phyloP scores from a whole-genome alignment of 2,797 vertebrate genomes.

The Sebastiscus albofasciatus region DNA sequence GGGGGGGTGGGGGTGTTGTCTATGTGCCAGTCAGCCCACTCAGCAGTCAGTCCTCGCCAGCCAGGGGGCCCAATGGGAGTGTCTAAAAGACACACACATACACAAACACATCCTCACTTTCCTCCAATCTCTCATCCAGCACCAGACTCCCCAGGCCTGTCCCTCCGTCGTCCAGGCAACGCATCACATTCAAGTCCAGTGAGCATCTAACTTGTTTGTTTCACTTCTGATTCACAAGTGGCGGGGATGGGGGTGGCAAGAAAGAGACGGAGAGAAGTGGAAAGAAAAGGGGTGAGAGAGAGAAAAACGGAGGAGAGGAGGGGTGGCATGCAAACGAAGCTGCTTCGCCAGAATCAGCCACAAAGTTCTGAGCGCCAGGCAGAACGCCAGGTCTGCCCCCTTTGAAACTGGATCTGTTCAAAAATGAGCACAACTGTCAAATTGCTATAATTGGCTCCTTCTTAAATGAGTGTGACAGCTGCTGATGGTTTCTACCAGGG shows the following conservation, averaged over 20 bases:
- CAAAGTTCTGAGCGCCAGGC: conserved; percentile 41
- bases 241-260: conserved; percentile 16
- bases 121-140: conserved; percentile 49
- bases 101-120: conserved; percentile 38
- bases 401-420: conserved; percentile 40
- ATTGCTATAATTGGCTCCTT: conserved; percentile 47
- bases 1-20: conserved; percentile 14
- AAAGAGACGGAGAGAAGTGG: neutral
- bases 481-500: conserved; percentile 22
- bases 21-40: conserved; percentile 69
- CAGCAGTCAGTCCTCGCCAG: conserved; percentile 68
- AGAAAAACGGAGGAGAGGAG: neutral
- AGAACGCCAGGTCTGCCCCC: conserved; percentile 35
- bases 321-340: conserved; percentile 50
- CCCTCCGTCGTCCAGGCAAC: conserved; percentile 63
- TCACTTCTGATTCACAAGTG: conserved; percentile 51
- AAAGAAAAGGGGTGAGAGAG: neutral
- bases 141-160: conserved; percentile 52
- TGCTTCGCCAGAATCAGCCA: conserved; percentile 8
- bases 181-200: conserved; percentile 56
- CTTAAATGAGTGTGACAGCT: conserved; percentile 47
- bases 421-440: conserved; percentile 53
- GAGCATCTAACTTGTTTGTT: conserved; percentile 65
- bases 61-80: conserved; percentile 51
- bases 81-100: conserved; percentile 45